These are phyloP conservation scores for Ammodramus savannarum DNA, from an alignment of 2,113 vertebrate species.

Conservation along the genomic window DNA sequence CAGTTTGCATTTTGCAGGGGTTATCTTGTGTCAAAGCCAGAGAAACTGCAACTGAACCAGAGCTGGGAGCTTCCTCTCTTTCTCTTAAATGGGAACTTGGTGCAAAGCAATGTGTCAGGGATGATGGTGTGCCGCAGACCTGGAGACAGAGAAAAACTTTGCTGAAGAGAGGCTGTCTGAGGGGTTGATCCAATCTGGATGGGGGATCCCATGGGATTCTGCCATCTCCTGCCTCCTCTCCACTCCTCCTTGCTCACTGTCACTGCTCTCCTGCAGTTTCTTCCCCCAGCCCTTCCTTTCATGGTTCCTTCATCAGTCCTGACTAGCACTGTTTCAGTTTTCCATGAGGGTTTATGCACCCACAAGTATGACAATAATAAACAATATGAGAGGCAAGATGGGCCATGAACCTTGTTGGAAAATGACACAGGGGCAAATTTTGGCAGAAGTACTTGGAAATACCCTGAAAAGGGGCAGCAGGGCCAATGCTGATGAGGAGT, in stretches of 20 bases:
- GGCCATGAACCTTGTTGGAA: background rate
- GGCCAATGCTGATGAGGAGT: background rate
- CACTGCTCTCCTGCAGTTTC: background rate
- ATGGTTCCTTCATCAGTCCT: background rate
- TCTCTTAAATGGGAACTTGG: background rate
- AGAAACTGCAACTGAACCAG: background rate
- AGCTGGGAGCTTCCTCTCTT: background rate
- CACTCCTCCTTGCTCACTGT: background rate
- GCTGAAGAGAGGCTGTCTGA: background rate
- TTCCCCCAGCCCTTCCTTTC: background rate
- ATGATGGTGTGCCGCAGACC: background rate
- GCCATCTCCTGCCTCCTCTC: background rate
- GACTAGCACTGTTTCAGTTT: background rate
- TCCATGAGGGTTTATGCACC: background rate
- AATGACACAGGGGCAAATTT: background rate
- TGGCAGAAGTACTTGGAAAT: background rate
- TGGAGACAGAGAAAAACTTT: background rate
- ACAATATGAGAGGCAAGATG: background rate
- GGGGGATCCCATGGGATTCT: rapidly evolving
- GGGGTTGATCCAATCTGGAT: background rate
- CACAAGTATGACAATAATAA: background rate
- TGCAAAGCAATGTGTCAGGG: background rate
- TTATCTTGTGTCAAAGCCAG: conserved; percentile 20
- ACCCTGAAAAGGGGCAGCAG: background rate
- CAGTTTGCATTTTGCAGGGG: background rate